These are phyloP conservation scores for Brachionus koreanus DNA, from an alignment of 1,140 invertebrate species.

Conservation along the genomic window DNA sequence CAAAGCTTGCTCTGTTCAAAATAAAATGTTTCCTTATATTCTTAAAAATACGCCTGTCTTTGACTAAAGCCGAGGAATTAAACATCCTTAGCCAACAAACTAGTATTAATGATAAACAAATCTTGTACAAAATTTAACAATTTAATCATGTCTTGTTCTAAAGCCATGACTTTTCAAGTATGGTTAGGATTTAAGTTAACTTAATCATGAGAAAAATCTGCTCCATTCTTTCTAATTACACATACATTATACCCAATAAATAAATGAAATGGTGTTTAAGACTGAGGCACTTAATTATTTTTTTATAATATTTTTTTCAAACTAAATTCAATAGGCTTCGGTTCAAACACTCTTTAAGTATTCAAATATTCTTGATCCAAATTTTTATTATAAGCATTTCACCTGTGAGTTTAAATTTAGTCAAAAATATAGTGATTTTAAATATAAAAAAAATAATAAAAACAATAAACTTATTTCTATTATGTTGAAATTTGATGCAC, in stretches of 20 bases:
- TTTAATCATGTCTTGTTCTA: not conserved
- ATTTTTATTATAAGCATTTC: not conserved
- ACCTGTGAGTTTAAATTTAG: not conserved
- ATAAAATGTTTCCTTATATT: too few species aligned
- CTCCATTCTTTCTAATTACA: not conserved
- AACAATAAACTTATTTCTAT: not conserved
- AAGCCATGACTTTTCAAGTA: not conserved
- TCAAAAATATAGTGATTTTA: not conserved
- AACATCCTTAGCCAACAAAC: not conserved
- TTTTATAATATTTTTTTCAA: not conserved
- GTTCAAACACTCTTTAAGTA: not conserved
- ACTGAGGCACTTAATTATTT: not conserved
- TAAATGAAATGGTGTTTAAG: not conserved
- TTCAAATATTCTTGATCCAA: conserved; percentile 3
- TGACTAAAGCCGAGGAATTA: too few species aligned
- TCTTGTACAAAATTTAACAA: not conserved
- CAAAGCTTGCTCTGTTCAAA: too few species aligned
- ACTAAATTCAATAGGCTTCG: not conserved
- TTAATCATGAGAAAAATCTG: not conserved
- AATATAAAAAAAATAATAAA: not conserved
- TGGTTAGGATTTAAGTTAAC: not conserved
- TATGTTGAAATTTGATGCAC: not conserved
- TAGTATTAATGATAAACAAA: not conserved
- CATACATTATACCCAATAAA: not conserved
- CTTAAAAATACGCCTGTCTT: too few species aligned